Evolutionary conservation across 2,113 vertebrate species (phyloP).

Genomic region (Rhinopomastus cyanomelas): DNA sequence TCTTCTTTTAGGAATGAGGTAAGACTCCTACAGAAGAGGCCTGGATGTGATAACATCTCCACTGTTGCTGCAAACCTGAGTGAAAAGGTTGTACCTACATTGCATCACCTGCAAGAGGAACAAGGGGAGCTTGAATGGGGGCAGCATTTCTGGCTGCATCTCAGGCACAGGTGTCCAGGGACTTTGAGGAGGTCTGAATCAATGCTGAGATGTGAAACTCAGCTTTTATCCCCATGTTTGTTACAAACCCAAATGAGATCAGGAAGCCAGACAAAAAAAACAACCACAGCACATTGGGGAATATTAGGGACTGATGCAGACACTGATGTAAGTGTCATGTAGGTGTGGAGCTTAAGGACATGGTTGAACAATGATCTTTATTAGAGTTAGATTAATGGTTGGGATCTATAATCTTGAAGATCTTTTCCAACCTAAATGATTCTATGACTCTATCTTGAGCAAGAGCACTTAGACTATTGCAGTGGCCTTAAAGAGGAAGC

Average conservation of each 20-base stretch:
- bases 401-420: too few species aligned
- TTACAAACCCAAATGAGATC: background rate
- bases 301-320: background rate
- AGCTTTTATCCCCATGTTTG: background rate
- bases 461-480: background rate
- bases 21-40: background rate
- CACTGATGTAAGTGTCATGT: background rate
- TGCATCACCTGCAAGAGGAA: background rate
- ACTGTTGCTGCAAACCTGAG: background rate
- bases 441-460: background rate
- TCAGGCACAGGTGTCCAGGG: background rate
- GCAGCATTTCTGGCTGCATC: background rate
- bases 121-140: background rate
- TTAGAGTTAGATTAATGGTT: too few species aligned
- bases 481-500: background rate
- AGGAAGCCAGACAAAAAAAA: background rate
- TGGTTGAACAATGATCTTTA: too few species aligned
- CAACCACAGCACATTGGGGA: fast-evolving
- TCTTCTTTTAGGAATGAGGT: background rate
- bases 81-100: fast-evolving
- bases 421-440: too few species aligned
- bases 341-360: too few species aligned
- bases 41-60: background rate
- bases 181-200: background rate
- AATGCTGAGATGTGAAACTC: background rate